phyloP scores from a whole-genome alignment of 2,113 vertebrate genomes.

The Myotis davidii region DNA sequence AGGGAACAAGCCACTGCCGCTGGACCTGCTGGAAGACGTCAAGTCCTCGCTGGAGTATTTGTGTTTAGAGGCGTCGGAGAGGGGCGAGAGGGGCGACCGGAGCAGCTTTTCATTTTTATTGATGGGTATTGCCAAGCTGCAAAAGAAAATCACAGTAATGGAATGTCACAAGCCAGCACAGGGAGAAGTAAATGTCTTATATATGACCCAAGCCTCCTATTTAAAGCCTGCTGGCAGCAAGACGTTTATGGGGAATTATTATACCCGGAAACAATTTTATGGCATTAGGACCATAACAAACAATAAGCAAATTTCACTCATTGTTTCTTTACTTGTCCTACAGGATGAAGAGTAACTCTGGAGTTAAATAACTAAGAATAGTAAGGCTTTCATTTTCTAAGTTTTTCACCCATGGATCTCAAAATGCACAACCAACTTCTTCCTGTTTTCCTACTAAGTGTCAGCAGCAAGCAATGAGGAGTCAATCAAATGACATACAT shows the following conservation, averaged over 20 bases:
- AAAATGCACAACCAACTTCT: neutral
- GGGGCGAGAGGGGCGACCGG: conserved; percentile 91
- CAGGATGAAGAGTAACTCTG: conserved; percentile 74
- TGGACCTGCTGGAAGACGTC: conserved; percentile 84
- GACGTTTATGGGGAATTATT: conserved; percentile 67
- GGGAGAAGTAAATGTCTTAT: conserved; percentile 80
- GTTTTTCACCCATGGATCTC: conserved; percentile 28
- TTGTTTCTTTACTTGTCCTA: conserved; percentile 66
- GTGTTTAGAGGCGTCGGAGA: conserved; percentile 89
- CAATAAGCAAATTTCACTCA: conserved; percentile 76
- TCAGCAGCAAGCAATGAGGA: neutral
- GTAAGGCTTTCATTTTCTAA: neutral
- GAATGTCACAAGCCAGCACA: conserved; percentile 79
- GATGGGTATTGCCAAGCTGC: conserved; percentile 88
- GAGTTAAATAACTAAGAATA: conserved; percentile 51
- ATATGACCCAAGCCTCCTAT: conserved; percentile 78
- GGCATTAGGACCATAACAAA: conserved; percentile 68
- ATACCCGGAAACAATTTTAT: conserved; percentile 75
- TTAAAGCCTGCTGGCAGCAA: conserved; percentile 77
- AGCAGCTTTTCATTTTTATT: conserved; percentile 92
- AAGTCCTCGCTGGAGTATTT: conserved; percentile 87
- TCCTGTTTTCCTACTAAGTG: neutral
- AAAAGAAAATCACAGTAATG: conserved; percentile 85
- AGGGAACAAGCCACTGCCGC: conserved; percentile 80
- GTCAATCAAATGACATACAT: neutral